These are phyloP conservation scores for Amphiura filiformis DNA, from an alignment of 35 echinoderm and acorn worm genomes.

Conservation along the genomic window DNA sequence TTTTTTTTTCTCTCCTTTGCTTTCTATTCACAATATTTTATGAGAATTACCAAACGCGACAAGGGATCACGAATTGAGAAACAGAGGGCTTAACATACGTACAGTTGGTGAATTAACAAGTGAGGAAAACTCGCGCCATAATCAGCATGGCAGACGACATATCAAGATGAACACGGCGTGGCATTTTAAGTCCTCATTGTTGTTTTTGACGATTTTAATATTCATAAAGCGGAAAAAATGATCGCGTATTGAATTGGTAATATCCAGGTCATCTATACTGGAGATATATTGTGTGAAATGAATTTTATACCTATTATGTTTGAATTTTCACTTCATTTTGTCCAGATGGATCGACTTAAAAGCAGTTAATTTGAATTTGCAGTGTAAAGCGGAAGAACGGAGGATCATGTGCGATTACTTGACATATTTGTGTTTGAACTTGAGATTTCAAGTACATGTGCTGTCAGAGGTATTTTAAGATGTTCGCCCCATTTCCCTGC, in stretches of 20 bases:
- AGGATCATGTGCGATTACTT: no score
- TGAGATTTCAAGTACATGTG: no score
- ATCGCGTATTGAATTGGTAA: neutral
- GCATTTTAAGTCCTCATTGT: constrained; percentile 7
- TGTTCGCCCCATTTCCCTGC: no score
- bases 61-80: neutral
- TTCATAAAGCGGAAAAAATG: neutral
- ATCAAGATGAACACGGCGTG: neutral
- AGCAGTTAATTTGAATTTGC: no score
- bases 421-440: no score
- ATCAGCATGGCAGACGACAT: neutral
- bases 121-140: no score
- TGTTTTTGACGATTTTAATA: constrained; percentile 8
- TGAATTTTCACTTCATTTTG: no score
- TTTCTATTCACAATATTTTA: neutral
- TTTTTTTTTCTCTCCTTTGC: neutral
- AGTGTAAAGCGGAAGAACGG: no score
- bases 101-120: neutral
- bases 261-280: neutral
- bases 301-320: no score
- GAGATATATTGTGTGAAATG: neutral
- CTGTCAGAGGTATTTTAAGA: no score
- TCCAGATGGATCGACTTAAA: no score
- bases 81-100: neutral
- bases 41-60: neutral